These are phyloP conservation scores for Xenopus borealis DNA, from an alignment of 2,113 vertebrate species.

Conservation along the genomic window DNA sequence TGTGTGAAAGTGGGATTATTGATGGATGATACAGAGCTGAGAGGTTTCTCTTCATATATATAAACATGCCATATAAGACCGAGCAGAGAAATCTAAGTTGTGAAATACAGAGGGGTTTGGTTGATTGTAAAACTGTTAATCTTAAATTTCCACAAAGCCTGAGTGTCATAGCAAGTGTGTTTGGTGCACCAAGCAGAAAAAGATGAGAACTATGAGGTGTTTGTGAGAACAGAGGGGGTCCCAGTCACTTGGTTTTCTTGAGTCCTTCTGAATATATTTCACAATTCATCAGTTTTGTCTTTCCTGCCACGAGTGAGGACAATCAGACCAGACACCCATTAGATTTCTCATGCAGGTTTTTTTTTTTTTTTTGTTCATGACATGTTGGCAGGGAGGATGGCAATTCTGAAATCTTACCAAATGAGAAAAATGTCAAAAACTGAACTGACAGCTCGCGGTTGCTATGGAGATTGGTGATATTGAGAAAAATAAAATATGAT, in stretches of 20 bases:
- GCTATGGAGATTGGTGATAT: constrained; percentile 90
- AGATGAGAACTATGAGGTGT: constrained; percentile 72
- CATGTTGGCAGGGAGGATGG: constrained; percentile 96
- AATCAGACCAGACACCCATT: constrained; percentile 99
- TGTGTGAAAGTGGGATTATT: not conserved
- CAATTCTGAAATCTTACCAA: constrained; percentile 98
- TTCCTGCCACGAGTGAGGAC: constrained; percentile 97
- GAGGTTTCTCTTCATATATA: not conserved
- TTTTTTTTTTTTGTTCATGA: constrained; percentile 86
- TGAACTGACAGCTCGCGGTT: constrained; percentile 87
- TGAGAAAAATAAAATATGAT: constrained; percentile 74
- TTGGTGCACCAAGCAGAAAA: constrained; percentile 72
- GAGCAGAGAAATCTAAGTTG: constrained; percentile 63
- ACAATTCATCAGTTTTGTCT: constrained; percentile 99
- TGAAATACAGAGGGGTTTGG: constrained; percentile 54
- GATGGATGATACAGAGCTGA: not conserved
- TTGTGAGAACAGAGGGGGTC: constrained; percentile 69
- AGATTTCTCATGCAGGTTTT: constrained; percentile 89
- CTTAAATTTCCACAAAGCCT: constrained; percentile 77
- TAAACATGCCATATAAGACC: not conserved
- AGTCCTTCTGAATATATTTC: constrained; percentile 99
- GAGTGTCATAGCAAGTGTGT: constrained; percentile 74
- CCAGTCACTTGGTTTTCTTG: constrained; percentile 92
- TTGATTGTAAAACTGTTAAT: constrained; percentile 74
- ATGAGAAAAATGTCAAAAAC: constrained; percentile 98